phyloP scores from a whole-genome alignment of 2,888 invertebrate genomes.

The Ectemnius lituratus region DNA sequence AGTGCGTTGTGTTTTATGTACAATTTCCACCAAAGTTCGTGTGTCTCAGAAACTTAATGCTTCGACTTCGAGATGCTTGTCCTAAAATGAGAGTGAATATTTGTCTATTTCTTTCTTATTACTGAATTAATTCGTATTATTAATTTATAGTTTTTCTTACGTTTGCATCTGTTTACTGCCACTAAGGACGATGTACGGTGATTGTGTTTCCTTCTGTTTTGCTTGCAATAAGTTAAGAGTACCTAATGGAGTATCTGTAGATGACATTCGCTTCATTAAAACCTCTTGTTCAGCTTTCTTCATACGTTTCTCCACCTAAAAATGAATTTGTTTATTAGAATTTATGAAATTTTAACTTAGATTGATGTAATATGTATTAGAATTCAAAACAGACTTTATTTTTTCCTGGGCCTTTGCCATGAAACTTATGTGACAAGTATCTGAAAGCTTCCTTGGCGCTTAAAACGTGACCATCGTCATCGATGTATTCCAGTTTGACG shows the following conservation, averaged over 20 bases:
- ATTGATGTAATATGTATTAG: not conserved
- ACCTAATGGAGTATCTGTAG: slow-evolving; percentile 97
- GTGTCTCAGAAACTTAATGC: slow-evolving; percentile 57
- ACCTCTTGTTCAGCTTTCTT: slow-evolving; percentile 96
- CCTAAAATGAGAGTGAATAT: slow-evolving; percentile 64
- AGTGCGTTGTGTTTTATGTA: slow-evolving; percentile 43
- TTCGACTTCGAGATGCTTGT: slow-evolving; percentile 78
- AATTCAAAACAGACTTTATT: slow-evolving; percentile 84
- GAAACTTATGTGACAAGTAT: slow-evolving; percentile 98
- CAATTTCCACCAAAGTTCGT: slow-evolving; percentile 27
- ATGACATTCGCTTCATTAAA: slow-evolving; percentile 98
- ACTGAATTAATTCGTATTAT: not conserved
- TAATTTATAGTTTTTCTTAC: slow-evolving; percentile 62
- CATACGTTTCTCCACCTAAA: slow-evolving; percentile 91
- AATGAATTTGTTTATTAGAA: not conserved
- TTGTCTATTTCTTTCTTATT: not conserved
- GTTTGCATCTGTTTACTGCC: slow-evolving; percentile 87
- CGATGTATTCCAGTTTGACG: slow-evolving; percentile 97
- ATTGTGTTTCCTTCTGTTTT: slow-evolving; percentile 96
- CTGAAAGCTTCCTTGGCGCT: slow-evolving; percentile 98
- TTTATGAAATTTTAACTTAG: not conserved
- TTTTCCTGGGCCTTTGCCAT: slow-evolving; percentile 99
- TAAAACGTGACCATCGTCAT: slow-evolving; percentile 95
- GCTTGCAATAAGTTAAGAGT: slow-evolving; percentile 96
- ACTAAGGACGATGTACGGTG: slow-evolving; percentile 94